Evolutionary conservation across 2,888 invertebrate species (phyloP), one percentile per base, ranked within the genome.

Genomic region (Oegoconia quadripuncta): DNA sequence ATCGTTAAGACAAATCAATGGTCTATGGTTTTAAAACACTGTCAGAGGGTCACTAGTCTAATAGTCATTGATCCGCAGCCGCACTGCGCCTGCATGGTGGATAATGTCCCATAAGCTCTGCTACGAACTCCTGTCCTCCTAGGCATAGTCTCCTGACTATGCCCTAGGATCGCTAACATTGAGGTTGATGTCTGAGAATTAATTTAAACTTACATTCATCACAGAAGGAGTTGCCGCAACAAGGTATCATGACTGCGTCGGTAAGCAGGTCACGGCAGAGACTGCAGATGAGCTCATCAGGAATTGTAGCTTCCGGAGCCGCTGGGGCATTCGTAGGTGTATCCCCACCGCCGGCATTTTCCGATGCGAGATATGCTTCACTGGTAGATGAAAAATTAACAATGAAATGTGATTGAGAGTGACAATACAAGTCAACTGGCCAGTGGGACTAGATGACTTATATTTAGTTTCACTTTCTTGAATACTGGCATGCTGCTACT

Each of bases 151-250:
- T n/a, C n/a, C n/a, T n/a, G n/a, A n/a, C n/a, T 20, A 20, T 20
- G 7, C 7, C 20, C 20, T 20, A 20, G 4, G 20, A 6, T 7
- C 4, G 7, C 20, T 6, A 20, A 20, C 20, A 20, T 20, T 20
- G 20, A 4, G 5, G 5, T 20, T 20, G 20, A 4, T 20, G 20
- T 20, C 20, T 4, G 5, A 7, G 5, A 20, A 7, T 20, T 20
- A 7, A 6, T 3, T 11, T 3, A 3, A 13, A 87, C 92, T 90
- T 89, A 95, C 99, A 99, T 78, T 99, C 98, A 80, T 99, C 98
- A 78, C 99, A 99, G 84, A 97, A 99, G 7, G 97, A 97, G 76
- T 96, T 96, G 3, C 98, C 99, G 78, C 99, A 99, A 74, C 99
- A 99, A 0, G 97, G 97, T 72, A 98, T 97, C 91, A 99, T 95